Percentiles rank a stretch among this genome's conserved stretches.
These are phyloP conservation scores for Rhadina sibilatrix DNA, from an alignment of 2,113 vertebrate genomes.

Conservation along the genomic window DNA sequence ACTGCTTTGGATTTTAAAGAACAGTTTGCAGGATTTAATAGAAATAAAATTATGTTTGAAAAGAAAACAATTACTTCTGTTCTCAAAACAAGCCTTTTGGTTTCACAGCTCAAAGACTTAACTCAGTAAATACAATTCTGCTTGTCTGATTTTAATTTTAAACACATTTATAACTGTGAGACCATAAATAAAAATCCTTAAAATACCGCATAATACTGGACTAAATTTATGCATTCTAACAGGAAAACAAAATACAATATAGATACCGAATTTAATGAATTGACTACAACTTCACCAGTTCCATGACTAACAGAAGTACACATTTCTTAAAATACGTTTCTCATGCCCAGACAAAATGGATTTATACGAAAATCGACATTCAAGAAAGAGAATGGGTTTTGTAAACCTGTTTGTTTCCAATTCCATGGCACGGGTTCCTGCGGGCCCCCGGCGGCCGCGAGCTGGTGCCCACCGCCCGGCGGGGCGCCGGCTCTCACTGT, in stretches of 20 bases:
- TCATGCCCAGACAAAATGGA: neutral
- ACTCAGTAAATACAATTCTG: neutral
- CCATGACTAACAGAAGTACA: accelerated
- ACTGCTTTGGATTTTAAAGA: neutral
- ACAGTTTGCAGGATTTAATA: neutral
- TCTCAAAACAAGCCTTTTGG: neutral
- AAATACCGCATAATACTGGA: neutral
- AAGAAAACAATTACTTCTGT: neutral
- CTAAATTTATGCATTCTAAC: neutral
- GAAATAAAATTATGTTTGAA: neutral
- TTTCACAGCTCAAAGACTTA: neutral
- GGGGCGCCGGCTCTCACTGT: neutral
- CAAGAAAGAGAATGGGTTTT: neutral
- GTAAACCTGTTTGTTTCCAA: neutral
- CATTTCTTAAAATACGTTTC: neutral
- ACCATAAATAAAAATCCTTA: neutral
- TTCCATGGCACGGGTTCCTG: neutral
- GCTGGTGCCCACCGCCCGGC: neutral
- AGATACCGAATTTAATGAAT: neutral
- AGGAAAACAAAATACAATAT: neutral
- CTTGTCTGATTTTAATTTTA: neutral
- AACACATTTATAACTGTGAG: neutral
- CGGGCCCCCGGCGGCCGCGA: neutral
- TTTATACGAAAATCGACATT: neutral
- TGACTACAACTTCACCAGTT: neutral